These are phyloP conservation scores for Pterocles burchelli DNA, from an alignment of 2,113 vertebrate species.

Conservation along the genomic window DNA sequence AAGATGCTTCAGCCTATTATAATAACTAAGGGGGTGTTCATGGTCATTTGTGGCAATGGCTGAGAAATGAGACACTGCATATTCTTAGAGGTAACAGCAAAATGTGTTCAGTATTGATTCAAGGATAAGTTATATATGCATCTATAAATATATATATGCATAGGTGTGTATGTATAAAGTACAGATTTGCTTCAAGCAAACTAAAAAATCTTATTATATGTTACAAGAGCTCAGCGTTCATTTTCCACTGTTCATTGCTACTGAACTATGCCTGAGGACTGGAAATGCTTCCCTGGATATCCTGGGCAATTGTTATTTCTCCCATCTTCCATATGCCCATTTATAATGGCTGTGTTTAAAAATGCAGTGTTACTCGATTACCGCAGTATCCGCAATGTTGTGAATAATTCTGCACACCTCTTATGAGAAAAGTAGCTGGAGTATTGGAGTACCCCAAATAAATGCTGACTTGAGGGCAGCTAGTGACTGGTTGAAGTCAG, in stretches of 20 bases:
- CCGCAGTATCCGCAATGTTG: not conserved
- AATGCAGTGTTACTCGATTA: not conserved
- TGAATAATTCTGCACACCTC: not conserved
- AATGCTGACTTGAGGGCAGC: not conserved
- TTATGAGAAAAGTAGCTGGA: not conserved
- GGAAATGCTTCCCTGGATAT: slow-evolving; percentile 40
- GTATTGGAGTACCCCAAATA: not conserved
- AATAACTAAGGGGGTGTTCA: not conserved
- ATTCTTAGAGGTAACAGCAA: not conserved
- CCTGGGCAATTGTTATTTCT: slow-evolving; percentile 19
- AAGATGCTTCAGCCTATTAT: not conserved
- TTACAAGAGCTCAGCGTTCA: slow-evolving; percentile 16
- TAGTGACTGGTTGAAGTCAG: not conserved
- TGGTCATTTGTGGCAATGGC: not conserved
- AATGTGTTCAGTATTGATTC: slow-evolving; percentile 2
- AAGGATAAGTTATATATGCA: not conserved
- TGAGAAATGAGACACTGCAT: not conserved
- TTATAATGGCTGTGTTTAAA: slow-evolving; percentile 34
- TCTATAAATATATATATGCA: not conserved
- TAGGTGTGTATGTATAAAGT: not conserved
- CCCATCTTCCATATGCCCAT: slow-evolving; percentile 36
- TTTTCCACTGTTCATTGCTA: slow-evolving; percentile 3
- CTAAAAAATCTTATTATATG: not conserved
- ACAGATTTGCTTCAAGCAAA: slow-evolving; percentile 18
- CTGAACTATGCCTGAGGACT: not conserved